phyloP scores from a whole-genome alignment of 1,140 invertebrate species.

The Bombus consobrinus region DNA sequence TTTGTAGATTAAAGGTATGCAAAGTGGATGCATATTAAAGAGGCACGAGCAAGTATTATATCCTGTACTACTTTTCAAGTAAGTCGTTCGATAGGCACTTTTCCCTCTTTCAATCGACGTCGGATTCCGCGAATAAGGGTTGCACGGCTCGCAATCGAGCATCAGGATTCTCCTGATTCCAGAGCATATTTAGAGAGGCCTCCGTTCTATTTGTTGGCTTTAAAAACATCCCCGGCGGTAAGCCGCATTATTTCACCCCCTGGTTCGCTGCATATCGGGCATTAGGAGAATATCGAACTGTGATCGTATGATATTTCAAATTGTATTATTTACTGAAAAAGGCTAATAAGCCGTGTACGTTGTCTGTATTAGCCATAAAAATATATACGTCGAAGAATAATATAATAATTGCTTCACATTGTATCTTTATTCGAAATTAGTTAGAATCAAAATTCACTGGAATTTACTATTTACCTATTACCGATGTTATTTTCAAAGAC shows the following conservation, averaged over 20 bases:
- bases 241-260: slow-evolving; percentile 3
- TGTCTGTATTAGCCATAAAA: too few relatives aligned
- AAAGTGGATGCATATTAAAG: not conserved
- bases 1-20: too few relatives aligned
- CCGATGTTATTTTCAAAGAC: too few relatives aligned
- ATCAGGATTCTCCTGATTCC: slow-evolving; percentile 58
- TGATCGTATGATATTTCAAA: not conserved
- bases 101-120: not conserved
- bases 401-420: too few relatives aligned
- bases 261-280: not conserved
- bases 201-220: slow-evolving; percentile 69
- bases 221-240: slow-evolving; percentile 44
- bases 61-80: not conserved
- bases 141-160: slow-evolving; percentile 42
- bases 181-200: slow-evolving; percentile 69
- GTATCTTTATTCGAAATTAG: too few relatives aligned
- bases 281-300: not conserved
- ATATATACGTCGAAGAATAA: too few relatives aligned
- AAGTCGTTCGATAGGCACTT: not conserved
- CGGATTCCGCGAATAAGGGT: slow-evolving; percentile 37
- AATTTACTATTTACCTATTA: not conserved
- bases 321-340: not conserved
- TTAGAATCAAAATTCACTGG: too few relatives aligned
- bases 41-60: not conserved
- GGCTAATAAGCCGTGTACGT: not conserved